Base-by-base conservation (phyloP, 2,113 vertebrate species). In the Stictonetta naevosa region DNA sequence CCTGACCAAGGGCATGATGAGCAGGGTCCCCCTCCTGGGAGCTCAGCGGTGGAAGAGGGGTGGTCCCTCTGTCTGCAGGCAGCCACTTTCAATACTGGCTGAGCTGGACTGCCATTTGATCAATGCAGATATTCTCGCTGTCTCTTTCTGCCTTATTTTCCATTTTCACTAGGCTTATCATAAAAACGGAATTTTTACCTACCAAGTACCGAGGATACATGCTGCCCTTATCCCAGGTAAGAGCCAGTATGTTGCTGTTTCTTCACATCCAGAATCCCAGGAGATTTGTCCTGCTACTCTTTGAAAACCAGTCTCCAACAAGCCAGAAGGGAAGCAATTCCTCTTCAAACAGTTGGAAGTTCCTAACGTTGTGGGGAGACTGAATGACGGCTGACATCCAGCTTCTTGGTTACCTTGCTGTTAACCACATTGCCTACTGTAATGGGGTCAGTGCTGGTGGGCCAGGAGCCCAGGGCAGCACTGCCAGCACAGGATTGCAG, bases 141-240 rank as follows among this genome's bases (percentile, higher is more conserved):
- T 44, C 69, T 33, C 9, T 73, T 93, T 88, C 38, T 89, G 28
- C 17, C 4, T 53, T 15, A 64, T 52, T 23, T 11, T 7, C 4
- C 9, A 34, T 63, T 80, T 88, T 63, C 59, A 0, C 23, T 94
- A 99, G 99, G 83, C 98, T 99, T 74, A 98, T 99, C 95, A 97
- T 99, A 97, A 99, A 99, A 97, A 99, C 99, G 0, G 99, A 99
- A 94, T 99, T 99, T 97, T 98, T 99, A 79, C 99, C 99, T 6
- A 98, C 98, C 8, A 99, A 98, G 94, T 97, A 99, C 34, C 97
- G 99, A 91, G 98, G 99, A 33, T 98, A 96, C 48, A 97, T 99
- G 97, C 96, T 99, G 23, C 99, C 99, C 6, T 97, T 99, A 92
- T 98, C 99, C 79, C 97, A 99, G 52, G 99, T 99, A 96, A 98